Evolutionary conservation across 92 coral and sea anemone species (phyloP), one percentile per base, ranked within the genome.

Genomic region (Paragorgia papillata): DNA sequence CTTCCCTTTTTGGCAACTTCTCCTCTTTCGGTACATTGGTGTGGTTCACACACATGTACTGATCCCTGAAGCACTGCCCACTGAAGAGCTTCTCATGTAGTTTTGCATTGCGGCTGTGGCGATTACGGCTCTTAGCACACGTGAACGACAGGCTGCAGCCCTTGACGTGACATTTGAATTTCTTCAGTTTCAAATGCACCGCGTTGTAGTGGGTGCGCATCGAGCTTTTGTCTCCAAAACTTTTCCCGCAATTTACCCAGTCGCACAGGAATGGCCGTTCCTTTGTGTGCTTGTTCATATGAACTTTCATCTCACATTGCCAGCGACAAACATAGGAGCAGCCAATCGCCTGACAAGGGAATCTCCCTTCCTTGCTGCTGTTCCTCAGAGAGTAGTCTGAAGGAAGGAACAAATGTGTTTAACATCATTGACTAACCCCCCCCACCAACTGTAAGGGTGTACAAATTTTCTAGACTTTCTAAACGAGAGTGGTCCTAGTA

Each of bases 51-150:
- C 78, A 71, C 78, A 71, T 71, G 30, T 71, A 71, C 51, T 71
- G 78, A 43, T 71, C 78, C 21, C 78, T 57, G 63, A 51, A 71
- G 22, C 64, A 71, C 32, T 71, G 78, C 3, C 78, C 78, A 25
- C 64, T 53, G 78, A 71, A 71, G 32, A 71, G 26, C 41, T 71
- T 64, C 34, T 76, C 82, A 41, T 83, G 87, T 1, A 83, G 79
- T 19, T 76, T 76, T 22, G 59, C 29, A 25, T 83, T 83, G 34
- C 79, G 17, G 30, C 82, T 75, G 56, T 83, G 87, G 13, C 87
- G 87, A 20, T 83, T 83, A 49, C 87, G 70, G 13, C 82, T 75
- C 43, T 83, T 83, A 25, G 87, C 87, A n/a, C 87, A 83, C 14
- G 82, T 80, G 61, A 83, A 83, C 3, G 57, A 66, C 34, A 66